Evolutionary conservation across 2,113 vertebrate genomes (phyloP).

Genomic region (Oryzias javanicus): DNA sequence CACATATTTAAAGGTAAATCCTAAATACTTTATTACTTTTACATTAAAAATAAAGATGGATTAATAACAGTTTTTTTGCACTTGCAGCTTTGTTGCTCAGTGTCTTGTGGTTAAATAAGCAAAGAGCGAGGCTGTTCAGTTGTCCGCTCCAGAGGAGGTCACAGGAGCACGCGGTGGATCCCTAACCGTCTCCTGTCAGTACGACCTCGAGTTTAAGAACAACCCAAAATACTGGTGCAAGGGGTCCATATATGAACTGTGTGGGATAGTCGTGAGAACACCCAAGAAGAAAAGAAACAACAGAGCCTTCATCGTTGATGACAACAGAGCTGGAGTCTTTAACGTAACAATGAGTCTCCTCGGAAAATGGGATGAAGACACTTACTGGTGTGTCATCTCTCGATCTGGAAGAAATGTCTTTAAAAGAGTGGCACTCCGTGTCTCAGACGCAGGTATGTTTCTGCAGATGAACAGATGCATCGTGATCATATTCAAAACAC

Average conservation of each 20-base stretch:
- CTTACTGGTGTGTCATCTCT: slow-evolving; percentile 67
- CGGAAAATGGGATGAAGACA: slow-evolving; percentile 21
- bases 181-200: slow-evolving; percentile 46
- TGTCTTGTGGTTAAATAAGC: slow-evolving; percentile 29
- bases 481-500: not conserved
- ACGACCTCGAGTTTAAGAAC: slow-evolving; percentile 19
- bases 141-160: slow-evolving; percentile 46
- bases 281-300: not conserved
- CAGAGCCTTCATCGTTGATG: slow-evolving; percentile 42
- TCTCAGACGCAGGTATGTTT: slow-evolving; percentile 46
- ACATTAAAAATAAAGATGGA: not conserved
- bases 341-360: slow-evolving; percentile 53
- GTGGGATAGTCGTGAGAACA: slow-evolving; percentile 47
- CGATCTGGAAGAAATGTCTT: slow-evolving; percentile 8
- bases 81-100: slow-evolving; percentile 35
- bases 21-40: not conserved
- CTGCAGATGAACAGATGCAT: not conserved
- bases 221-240: slow-evolving; percentile 68
- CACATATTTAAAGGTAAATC: slow-evolving; percentile 40
- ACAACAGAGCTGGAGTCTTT: slow-evolving; percentile 44
- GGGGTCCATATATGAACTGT: slow-evolving; percentile 35
- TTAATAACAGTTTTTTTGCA: not conserved
- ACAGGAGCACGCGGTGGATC: slow-evolving; percentile 17
- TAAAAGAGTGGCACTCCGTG: slow-evolving; percentile 17
- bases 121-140: slow-evolving; percentile 5